Evolutionary conservation across 2,888 invertebrate species (phyloP).

Genomic region (Zaprionus obscuricornis): DNA sequence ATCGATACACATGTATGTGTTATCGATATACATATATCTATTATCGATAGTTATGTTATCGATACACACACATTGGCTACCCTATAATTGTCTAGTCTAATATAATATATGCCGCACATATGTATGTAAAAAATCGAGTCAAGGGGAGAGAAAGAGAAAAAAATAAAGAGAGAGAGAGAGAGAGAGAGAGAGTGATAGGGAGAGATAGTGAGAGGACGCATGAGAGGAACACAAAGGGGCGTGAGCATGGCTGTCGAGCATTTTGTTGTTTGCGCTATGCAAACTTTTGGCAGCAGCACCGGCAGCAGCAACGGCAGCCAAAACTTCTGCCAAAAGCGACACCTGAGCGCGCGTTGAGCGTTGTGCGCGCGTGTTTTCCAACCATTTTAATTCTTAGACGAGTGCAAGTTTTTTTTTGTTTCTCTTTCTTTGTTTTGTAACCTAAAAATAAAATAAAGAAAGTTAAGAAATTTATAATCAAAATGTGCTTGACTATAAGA

Average conservation of each 20-base stretch:
- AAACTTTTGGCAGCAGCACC: no score
- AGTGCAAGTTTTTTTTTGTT: slow-evolving; percentile 14
- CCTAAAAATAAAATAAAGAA: no score
- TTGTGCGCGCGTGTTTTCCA: slow-evolving; percentile 48
- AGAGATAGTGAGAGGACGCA: neutral
- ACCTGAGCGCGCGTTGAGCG: no score
- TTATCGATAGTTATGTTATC: no score
- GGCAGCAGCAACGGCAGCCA: no score
- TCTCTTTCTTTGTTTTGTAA: slow-evolving; percentile 8
- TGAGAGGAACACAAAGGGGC: neutral
- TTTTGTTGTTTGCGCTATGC: slow-evolving; percentile 70
- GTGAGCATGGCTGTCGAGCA: slow-evolving; percentile 55
- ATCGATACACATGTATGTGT: no score
- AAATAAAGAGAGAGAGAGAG: slow-evolving; percentile 16
- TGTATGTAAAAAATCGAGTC: neutral
- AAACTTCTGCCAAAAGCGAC: slow-evolving; percentile 68
- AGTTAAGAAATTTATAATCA: no score
- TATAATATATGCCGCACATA: neutral
- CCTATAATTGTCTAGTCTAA: neutral
- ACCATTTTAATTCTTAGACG: slow-evolving; percentile 22
- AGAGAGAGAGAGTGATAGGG: slow-evolving; percentile 13
- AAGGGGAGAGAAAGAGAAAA: neutral
- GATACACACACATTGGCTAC: no score
- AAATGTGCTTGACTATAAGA: no score
- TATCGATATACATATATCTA: no score